Conservation (phyloP, 2,888 invertebrate species). For the Meghimatium bilineatum region DNA sequence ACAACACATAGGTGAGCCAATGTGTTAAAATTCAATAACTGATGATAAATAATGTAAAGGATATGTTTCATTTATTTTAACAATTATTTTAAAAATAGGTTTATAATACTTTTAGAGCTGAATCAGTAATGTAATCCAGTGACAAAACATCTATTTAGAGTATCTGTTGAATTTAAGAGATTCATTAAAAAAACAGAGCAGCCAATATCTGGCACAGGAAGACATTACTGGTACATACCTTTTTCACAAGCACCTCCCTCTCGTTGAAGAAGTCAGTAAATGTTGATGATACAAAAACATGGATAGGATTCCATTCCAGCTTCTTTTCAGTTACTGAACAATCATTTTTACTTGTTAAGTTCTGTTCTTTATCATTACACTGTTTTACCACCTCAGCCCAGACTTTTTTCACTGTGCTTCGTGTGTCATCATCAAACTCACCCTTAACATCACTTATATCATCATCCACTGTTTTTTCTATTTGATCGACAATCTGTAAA, state of each 20-base stretch:
- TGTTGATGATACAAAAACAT: conserved; percentile 76
- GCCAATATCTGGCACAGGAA: too few relatives aligned
- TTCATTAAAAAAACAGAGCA: too few relatives aligned
- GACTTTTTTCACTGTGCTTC: conserved; percentile 18
- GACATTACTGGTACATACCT: conserved; percentile 66
- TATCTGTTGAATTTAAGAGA: too few relatives aligned
- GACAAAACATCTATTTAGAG: too few relatives aligned
- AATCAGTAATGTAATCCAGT: too few relatives aligned
- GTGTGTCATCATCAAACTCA: conserved; percentile 25
- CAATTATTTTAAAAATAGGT: too few relatives aligned
- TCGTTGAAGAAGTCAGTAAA: conserved; percentile 76
- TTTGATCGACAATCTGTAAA: neutral
- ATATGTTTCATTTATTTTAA: too few relatives aligned
- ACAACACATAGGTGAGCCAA: too few relatives aligned
- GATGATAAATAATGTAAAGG: too few relatives aligned
- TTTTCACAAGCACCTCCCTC: conserved; percentile 74
- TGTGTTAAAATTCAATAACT: too few relatives aligned
- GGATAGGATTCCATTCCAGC: conserved; percentile 69
- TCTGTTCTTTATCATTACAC: conserved; percentile 3
- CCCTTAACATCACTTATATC: conserved; percentile 9
- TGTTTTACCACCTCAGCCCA: conserved; percentile 36
- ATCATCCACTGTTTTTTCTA: neutral
- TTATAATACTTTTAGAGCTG: too few relatives aligned
- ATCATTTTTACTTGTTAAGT: neutral
- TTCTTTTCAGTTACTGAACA: neutral